Conservation (phyloP, 1,140 invertebrate genomes). For the Brachionus angularis region DNA sequence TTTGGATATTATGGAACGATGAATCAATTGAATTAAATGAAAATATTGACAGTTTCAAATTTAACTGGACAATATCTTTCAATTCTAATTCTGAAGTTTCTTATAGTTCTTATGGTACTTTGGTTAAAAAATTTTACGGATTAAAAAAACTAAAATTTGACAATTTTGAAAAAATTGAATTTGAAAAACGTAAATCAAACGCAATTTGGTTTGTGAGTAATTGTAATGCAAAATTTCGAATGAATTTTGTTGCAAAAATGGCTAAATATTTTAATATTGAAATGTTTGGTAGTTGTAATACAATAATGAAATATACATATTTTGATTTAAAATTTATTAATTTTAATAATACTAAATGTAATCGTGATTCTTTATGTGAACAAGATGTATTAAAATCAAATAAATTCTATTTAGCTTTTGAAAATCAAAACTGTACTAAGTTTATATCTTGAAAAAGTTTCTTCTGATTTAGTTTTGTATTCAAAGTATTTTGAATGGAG, state of each 20-base stretch:
- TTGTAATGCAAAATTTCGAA: slow-evolving; percentile 77
- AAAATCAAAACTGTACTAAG: slow-evolving; percentile 58
- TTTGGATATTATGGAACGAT: slow-evolving; percentile 43
- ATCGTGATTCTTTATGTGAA: slow-evolving; percentile 18
- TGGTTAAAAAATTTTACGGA: background rate
- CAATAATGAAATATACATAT: slow-evolving; percentile 60
- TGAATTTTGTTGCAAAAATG: slow-evolving; percentile 80
- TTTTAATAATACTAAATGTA: slow-evolving; percentile 59
- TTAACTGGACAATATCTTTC: slow-evolving; percentile 30
- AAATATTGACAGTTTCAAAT: background rate
- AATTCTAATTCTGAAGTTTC: slow-evolving; percentile 19
- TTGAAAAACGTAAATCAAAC: slow-evolving; percentile 42
- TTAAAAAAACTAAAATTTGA: background rate
- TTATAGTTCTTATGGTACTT: slow-evolving; percentile 20
- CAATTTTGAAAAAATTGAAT: background rate
- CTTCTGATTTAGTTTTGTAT: background rate
- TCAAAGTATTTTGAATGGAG: slow-evolving; percentile 31
- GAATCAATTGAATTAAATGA: background rate
- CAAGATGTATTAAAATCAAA: slow-evolving; percentile 66
- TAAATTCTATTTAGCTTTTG: slow-evolving; percentile 93
- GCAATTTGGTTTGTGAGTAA: slow-evolving; percentile 95
- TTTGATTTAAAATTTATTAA: slow-evolving; percentile 78
- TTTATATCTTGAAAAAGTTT: background rate
- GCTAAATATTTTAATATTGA: slow-evolving; percentile 80
- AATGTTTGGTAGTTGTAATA: slow-evolving; percentile 82